Conservation (phyloP, 1,140 invertebrate genomes). For the Hylaeus volcanicus region DNA sequence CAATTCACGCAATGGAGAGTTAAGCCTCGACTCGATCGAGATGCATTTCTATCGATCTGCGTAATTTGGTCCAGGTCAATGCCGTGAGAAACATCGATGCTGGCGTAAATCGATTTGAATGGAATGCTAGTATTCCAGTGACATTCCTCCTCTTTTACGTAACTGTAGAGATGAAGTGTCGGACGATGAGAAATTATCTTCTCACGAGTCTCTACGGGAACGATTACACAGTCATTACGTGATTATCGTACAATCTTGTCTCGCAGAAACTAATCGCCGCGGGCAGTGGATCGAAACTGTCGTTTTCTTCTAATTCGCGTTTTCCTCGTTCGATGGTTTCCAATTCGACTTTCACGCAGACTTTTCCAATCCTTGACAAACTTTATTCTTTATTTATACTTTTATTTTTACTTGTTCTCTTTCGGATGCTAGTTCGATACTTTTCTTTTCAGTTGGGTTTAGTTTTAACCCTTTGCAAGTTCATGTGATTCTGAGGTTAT, state of each 20-base stretch:
- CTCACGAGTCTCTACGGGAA: not conserved
- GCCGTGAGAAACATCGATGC: too few relatives aligned
- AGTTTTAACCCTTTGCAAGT: too few relatives aligned
- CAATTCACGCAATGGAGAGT: too few relatives aligned
- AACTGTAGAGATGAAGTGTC: conserved; percentile 9
- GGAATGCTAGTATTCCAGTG: not conserved
- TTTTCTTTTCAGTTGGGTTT: too few relatives aligned
- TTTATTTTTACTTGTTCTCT: too few relatives aligned
- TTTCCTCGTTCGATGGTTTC: too few relatives aligned
- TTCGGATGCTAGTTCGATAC: too few relatives aligned
- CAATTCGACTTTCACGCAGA: not conserved
- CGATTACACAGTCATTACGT: not conserved
- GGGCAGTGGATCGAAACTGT: not conserved
- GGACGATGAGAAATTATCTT: conserved; percentile 8
- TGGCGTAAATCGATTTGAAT: not conserved
- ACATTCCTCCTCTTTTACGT: conserved; percentile 4
- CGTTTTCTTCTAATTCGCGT: not conserved
- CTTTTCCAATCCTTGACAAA: not conserved
- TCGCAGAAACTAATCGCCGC: not conserved
- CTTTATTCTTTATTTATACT: not conserved
- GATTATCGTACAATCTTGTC: not conserved
- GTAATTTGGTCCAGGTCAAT: too few relatives aligned
- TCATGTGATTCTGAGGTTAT: too few relatives aligned
- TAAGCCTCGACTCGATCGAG: too few relatives aligned
- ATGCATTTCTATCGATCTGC: too few relatives aligned